phyloP scores from a whole-genome alignment of 2,888 invertebrate genomes.

The Xestoiulus laeticollis region DNA sequence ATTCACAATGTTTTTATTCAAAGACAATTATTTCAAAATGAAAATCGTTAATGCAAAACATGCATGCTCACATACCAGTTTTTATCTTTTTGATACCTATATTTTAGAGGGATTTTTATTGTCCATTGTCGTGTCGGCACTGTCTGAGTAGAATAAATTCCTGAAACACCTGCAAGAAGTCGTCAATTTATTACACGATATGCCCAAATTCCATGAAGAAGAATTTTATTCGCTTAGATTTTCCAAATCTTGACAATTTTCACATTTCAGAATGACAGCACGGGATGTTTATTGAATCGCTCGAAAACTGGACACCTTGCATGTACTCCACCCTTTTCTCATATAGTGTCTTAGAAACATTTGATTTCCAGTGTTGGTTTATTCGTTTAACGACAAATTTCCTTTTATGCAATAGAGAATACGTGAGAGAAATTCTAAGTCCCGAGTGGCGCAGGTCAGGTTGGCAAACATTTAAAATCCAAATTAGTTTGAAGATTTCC shows the following conservation, averaged over 20 bases:
- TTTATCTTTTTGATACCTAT: background rate
- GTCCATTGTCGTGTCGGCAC: background rate
- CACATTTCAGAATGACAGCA: background rate
- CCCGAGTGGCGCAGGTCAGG: background rate
- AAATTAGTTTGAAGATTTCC: conserved; percentile 34
- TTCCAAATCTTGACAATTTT: background rate
- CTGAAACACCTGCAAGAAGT: background rate
- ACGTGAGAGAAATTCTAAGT: background rate
- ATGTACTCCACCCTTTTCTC: background rate
- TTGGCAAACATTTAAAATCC: conserved; percentile 14
- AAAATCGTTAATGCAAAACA: background rate
- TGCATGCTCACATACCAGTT: background rate
- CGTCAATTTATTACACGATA: background rate
- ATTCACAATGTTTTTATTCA: background rate
- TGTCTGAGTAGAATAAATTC: background rate
- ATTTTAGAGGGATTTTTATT: background rate
- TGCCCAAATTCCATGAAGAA: background rate
- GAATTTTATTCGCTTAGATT: background rate
- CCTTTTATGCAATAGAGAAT: background rate
- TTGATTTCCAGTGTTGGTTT: background rate
- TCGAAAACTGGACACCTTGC: background rate
- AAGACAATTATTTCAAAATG: background rate
- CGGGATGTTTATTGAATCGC: background rate
- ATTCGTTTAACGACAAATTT: conserved; percentile 9
- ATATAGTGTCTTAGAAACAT: background rate